These are phyloP conservation scores for Pseudois nayaur DNA, from an alignment of 2,113 vertebrate species.

Conservation along the genomic window DNA sequence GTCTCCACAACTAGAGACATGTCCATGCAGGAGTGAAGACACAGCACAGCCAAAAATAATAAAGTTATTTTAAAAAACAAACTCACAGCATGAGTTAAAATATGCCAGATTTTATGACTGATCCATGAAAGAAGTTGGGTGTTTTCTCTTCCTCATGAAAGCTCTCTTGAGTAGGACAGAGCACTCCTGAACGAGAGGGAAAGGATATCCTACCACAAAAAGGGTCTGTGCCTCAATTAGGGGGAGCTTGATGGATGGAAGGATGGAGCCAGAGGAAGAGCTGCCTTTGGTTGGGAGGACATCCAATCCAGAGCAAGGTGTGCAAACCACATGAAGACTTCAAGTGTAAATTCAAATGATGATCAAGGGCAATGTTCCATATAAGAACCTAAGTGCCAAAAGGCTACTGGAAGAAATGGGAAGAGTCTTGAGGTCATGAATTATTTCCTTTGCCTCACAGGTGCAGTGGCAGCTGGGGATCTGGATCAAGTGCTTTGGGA, in stretches of 20 bases:
- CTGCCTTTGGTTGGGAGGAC: background rate
- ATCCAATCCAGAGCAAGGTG: background rate
- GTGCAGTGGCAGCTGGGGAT: background rate
- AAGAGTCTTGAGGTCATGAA: background rate
- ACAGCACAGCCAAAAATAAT: background rate
- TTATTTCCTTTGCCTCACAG: background rate
- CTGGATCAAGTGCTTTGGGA: too few relatives aligned
- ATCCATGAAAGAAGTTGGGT: background rate
- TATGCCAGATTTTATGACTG: background rate
- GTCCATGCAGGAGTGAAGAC: background rate
- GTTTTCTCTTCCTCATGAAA: background rate
- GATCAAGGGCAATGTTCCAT: background rate
- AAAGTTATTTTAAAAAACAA: background rate
- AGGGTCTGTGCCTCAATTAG: background rate
- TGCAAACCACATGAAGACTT: background rate
- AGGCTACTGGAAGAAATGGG: background rate
- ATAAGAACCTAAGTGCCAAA: background rate
- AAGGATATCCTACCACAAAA: background rate
- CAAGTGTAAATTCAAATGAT: background rate
- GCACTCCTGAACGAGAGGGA: background rate
- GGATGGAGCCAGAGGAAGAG: background rate
- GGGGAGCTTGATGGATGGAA: accelerated
- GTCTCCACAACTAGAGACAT: background rate
- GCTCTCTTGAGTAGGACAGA: background rate
- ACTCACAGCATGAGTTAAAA: background rate